Evolutionary conservation across 1,140 invertebrate genomes (phyloP).

Genomic region (Saxidomus purpurata): DNA sequence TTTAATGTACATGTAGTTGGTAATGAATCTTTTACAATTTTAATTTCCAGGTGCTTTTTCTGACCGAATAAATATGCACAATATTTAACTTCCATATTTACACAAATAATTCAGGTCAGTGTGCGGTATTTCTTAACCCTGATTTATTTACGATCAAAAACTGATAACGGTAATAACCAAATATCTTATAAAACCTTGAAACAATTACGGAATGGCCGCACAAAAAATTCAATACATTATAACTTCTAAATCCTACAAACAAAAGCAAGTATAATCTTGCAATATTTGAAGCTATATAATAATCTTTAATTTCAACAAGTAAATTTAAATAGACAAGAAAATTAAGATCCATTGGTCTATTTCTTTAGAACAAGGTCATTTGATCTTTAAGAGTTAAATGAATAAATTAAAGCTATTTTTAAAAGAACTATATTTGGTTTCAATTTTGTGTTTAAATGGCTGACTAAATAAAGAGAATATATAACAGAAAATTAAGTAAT

Average conservation of each 20-base stretch:
- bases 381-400: too few species aligned
- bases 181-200: background rate
- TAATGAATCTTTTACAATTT: too few species aligned
- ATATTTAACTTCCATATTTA: conserved; percentile 10
- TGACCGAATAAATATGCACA: too few species aligned
- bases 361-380: background rate
- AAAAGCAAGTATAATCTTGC: background rate
- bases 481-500: too few species aligned
- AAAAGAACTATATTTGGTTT: too few species aligned
- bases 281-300: background rate
- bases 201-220: background rate
- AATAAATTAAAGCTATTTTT: too few species aligned
- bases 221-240: background rate
- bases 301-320: conserved; percentile 4
- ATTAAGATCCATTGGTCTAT: background rate
- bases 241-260: background rate
- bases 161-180: conserved; percentile 1
- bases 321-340: background rate
- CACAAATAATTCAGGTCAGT: background rate
- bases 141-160: conserved; percentile 7
- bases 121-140: conserved; percentile 4
- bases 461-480: too few species aligned
- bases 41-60: too few species aligned
- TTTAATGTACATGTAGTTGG: too few species aligned
- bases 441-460: too few species aligned